Percentiles rank a stretch among this genome's conserved stretches.
phyloP scores from a whole-genome alignment of 2,113 vertebrate species.

The Trachemys scripta region DNA sequence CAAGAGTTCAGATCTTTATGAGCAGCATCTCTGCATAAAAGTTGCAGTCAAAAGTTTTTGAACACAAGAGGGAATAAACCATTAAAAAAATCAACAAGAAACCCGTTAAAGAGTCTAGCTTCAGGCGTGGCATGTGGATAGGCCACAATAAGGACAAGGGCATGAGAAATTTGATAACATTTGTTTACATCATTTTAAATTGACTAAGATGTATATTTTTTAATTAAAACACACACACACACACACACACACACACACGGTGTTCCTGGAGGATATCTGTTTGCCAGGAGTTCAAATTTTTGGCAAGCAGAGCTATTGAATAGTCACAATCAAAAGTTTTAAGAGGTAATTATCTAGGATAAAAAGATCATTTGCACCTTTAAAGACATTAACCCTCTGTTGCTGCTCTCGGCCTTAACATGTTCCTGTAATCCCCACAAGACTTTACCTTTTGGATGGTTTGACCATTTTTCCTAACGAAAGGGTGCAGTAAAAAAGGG shows the following conservation, averaged over 20 bases:
- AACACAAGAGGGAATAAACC: not conserved
- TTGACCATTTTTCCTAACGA: not conserved
- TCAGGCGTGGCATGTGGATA: not conserved
- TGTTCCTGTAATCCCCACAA: not conserved
- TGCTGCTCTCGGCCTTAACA: not conserved
- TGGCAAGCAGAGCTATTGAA: accelerated
- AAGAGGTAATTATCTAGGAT: conserved; percentile 12
- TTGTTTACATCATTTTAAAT: conserved; percentile 40
- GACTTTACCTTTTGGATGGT: not conserved
- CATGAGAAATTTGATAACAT: conserved; percentile 16
- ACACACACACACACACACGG: not conserved
- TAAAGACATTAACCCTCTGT: not conserved
- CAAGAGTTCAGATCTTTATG: not conserved
- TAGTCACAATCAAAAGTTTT: not conserved
- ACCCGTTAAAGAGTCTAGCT: not conserved
- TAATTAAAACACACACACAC: not conserved
- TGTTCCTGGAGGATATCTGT: not conserved
- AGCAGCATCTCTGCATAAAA: not conserved
- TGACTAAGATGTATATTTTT: conserved; percentile 36
- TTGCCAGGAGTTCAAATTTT: conserved; percentile 22
- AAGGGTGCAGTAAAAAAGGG: not conserved
- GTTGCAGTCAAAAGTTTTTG: not conserved
- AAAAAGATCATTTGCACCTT: not conserved
- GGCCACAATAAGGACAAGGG: not conserved
- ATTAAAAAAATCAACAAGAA: not conserved